phyloP scores from a whole-genome alignment of 1,140 invertebrate genomes.

The Drosophila takahashii region DNA sequence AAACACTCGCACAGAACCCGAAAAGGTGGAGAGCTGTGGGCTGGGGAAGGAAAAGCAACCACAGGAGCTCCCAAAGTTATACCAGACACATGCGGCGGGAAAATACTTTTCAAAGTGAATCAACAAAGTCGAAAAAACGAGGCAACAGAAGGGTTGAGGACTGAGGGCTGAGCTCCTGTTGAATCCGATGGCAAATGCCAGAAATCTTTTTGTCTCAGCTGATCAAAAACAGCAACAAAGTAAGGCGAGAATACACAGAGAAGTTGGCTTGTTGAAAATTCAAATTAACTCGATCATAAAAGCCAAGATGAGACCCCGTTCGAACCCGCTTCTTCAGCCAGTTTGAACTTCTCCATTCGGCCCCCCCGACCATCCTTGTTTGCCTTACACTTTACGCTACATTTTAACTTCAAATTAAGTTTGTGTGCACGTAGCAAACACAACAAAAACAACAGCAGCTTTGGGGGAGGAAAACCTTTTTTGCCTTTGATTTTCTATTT shows the following conservation, averaged over 20 bases:
- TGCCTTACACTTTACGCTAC: constrained; percentile 64
- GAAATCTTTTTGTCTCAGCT: constrained; percentile 55
- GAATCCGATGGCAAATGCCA: constrained; percentile 34
- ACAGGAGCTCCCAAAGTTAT: constrained; percentile 70
- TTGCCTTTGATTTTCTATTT: constrained; percentile 61
- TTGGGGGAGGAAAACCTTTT: constrained; percentile 54
- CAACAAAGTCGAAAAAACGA: constrained; percentile 58
- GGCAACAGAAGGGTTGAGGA: constrained; percentile 23
- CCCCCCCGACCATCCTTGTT: constrained; percentile 10
- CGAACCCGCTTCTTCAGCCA: constrained; percentile 33
- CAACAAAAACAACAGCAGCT: constrained; percentile 52
- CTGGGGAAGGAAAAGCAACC: constrained; percentile 36
- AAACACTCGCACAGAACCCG: constrained; percentile 3
- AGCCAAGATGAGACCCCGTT: constrained; percentile 65
- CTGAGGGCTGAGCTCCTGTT: constrained; percentile 30
- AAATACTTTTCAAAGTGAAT: constrained; percentile 82
- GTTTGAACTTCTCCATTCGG: background rate
- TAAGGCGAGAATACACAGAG: constrained; percentile 22
- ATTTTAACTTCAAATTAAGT: constrained; percentile 82
- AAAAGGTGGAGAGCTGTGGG: constrained; percentile 18
- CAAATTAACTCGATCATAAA: constrained; percentile 80
- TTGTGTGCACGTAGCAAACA: constrained; percentile 82
- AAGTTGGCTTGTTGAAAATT: constrained; percentile 68
- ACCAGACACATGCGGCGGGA: constrained; percentile 74
- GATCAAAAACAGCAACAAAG: constrained; percentile 32